A percentile compares a stretch with the other conserved stretches of the same genome.
Conservation (phyloP, 2,888 invertebrate genomes). For the Himalopsyche tibetana region DNA sequence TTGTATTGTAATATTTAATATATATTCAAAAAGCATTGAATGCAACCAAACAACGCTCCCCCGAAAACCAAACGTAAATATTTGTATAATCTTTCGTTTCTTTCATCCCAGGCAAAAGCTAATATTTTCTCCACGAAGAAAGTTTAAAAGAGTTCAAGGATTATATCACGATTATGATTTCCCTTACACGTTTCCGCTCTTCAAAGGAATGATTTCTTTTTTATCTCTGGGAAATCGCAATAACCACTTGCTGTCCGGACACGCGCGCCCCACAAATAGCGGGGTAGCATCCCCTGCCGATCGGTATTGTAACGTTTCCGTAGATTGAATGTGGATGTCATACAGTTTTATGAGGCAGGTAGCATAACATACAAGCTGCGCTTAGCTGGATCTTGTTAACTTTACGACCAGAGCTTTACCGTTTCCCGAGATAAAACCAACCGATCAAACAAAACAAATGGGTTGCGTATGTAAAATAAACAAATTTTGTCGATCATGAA, state of each 20-base stretch:
- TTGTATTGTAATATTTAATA: background rate
- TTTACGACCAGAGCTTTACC: slow-evolving; percentile 43
- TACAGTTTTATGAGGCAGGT: slow-evolving; percentile 54
- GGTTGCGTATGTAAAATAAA: slow-evolving; percentile 19
- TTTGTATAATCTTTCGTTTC: slow-evolving; percentile 30
- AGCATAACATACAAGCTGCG: slow-evolving; percentile 45
- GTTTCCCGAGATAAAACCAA: slow-evolving; percentile 15
- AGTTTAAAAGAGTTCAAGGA: slow-evolving; percentile 28
- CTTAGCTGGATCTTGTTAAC: slow-evolving; percentile 46
- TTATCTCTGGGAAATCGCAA: slow-evolving; percentile 46
- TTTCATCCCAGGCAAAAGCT: background rate
- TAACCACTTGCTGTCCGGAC: slow-evolving; percentile 38
- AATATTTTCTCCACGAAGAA: background rate
- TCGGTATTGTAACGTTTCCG: slow-evolving; percentile 41
- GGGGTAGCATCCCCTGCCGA: slow-evolving; percentile 38
- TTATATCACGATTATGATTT: slow-evolving; percentile 41
- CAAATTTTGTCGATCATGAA: background rate
- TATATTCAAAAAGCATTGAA: background rate
- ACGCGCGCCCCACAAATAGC: slow-evolving; percentile 42
- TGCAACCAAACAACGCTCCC: background rate
- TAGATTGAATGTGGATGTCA: slow-evolving; percentile 54
- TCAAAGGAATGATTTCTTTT: slow-evolving; percentile 26
- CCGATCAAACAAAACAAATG: slow-evolving; percentile 42
- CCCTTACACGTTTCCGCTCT: slow-evolving; percentile 37
- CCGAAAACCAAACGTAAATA: background rate